Base-by-base conservation (phyloP, 2,888 invertebrate species). In the Diadegma fenestrale region DNA sequence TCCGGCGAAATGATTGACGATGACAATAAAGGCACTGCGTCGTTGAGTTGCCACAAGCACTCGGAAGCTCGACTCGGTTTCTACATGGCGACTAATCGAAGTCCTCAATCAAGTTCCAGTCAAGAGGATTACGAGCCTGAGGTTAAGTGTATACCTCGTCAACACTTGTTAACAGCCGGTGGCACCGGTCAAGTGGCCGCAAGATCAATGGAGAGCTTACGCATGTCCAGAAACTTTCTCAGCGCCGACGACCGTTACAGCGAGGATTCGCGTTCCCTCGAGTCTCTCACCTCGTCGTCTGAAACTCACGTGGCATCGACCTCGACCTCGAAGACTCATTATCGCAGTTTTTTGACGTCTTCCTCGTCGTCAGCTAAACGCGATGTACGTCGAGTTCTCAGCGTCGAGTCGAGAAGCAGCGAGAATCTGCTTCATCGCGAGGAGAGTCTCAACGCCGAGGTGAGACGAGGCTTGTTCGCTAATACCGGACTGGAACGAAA, bases 131-230 rank as follows among this genome's bases (percentile, higher is more conserved):
- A 95, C 89, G 95, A 95, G 84, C 95, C 95, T 48, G 96, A 96
- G 89, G 94, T 95, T 45, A 95, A 95, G 73, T 88, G 88, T 71
- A 88, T 91, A 91, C 84, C 90, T 77, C 89, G 91, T 45, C 91
- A 92, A 19, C 88, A 92, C 26, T 87, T 92, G 1, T 82, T 93
- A 48, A 91, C 93, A 0, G 88, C 91, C 3, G 88, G 90, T 12
- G 81, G 83, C 4, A 80, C 87, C 12, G 87, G 88, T 33, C 93
- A 94, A 33, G 95, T 96, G 91, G 95, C 95, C 0, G 95, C 96
- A 71, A 95, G 96, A 82, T 96, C 96, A 33, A 97, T 97, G 96
- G 97, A 97, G 92, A 96, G 96, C 90, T 85, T 96, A 14, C 95
- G 96, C 90, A 95, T 95, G 75, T 94, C 95, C 80, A 95, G 95